Base-by-base conservation (phyloP, 2,797 vertebrate genomes). In the Tympanoctomys barrerae region DNA sequence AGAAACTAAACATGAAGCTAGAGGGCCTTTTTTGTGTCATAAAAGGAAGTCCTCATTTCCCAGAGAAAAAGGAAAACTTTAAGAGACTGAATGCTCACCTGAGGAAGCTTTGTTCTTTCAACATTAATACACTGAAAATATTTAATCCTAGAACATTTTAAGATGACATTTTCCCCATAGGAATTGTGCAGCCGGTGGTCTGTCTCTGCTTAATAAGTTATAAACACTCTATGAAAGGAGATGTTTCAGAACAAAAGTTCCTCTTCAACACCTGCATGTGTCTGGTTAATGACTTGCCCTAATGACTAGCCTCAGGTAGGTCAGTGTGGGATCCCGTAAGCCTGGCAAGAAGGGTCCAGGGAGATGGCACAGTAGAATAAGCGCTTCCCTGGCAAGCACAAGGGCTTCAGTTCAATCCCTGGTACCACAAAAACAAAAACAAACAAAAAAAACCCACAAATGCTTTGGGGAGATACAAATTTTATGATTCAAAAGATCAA, bases 211-310 rank as follows among this genome's bases (percentile, higher is more conserved):
- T 77, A 61, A 11, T n/a, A 86, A 68, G 10, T 80, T 59, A 21
- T 1, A 18, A 80, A 2, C 28, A 3, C 8, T 0, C 14, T 2
- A 24, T n/a, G 6, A 75, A 87, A 26, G 13, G 4, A 16, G 1
- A 42, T 0, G 0, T 19, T 73, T 71, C 21, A 89, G 26, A 75
- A 77, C 21, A 18, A 42, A 75, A 6, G 1, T 54, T 28, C 14
- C 13, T 57, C 24, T 24, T 31, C 16, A 18, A 46, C 19, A 88
- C 13, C 28, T 59, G 33, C 1, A 70, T 1, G 22, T 1, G 54
- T 3, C 4, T 13, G 6, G 9, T 82, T 57, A 89, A 13, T 16
- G 57, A 54, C 19, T 52, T 4, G 33, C 16, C 4, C 42, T 26
- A 61, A 33, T 7, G 46, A 49, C 46, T 49, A 21, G n/a, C 49